These are phyloP conservation scores for Antechinus stuartii DNA, from an alignment of 2,113 vertebrate genomes.

Conservation along the genomic window DNA sequence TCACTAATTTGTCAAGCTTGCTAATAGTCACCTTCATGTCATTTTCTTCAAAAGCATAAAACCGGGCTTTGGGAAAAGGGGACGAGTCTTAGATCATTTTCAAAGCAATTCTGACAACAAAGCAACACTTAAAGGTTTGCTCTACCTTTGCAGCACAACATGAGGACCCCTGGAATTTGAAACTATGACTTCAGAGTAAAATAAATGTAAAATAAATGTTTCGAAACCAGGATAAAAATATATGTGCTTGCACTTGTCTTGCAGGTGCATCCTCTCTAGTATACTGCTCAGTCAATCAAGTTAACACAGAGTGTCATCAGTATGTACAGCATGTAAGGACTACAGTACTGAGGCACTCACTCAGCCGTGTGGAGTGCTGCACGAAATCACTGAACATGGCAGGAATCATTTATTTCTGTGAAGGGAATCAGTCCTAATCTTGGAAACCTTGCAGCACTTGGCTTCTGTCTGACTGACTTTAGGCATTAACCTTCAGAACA, in stretches of 20 bases:
- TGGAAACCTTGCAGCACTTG: slow-evolving; percentile 88
- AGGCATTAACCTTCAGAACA: slow-evolving; percentile 91
- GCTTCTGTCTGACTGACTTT: slow-evolving; percentile 90
- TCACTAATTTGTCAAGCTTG: slow-evolving; percentile 78
- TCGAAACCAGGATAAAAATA: slow-evolving; percentile 85
- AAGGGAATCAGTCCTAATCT: slow-evolving; percentile 90
- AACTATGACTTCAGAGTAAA: slow-evolving; percentile 79
- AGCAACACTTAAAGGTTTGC: slow-evolving; percentile 79
- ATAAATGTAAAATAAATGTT: slow-evolving; percentile 83
- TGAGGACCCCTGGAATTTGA: slow-evolving; percentile 81
- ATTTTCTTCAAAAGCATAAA: slow-evolving; percentile 81
- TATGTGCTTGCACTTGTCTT: slow-evolving; percentile 85
- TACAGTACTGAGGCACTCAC: slow-evolving; percentile 89
- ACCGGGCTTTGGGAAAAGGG: slow-evolving; percentile 74
- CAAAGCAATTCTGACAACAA: slow-evolving; percentile 83
- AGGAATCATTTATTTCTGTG: slow-evolving; percentile 91
- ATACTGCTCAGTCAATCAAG: slow-evolving; percentile 89
- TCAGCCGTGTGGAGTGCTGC: slow-evolving; percentile 88
- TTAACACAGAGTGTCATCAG: slow-evolving; percentile 90
- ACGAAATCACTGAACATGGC: slow-evolving; percentile 90
- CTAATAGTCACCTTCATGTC: slow-evolving; percentile 73
- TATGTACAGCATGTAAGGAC: slow-evolving; percentile 89
- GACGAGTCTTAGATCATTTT: slow-evolving; percentile 79
- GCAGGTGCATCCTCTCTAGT: slow-evolving; percentile 87
- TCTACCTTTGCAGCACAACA: slow-evolving; percentile 82